phyloP scores from a whole-genome alignment of 2,888 invertebrate species.

The Chalcis sispes region DNA sequence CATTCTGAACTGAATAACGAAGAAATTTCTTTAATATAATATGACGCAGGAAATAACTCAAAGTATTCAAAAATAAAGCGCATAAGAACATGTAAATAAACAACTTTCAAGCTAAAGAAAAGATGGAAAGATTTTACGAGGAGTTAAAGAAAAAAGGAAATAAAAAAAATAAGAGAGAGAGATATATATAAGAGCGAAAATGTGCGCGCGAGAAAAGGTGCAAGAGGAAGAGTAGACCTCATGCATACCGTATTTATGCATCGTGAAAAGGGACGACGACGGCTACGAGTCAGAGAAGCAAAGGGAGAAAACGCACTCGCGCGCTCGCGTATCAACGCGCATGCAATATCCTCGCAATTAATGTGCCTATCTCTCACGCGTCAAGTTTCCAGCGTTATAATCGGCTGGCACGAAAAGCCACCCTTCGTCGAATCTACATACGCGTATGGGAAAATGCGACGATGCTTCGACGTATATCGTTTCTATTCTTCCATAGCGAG shows the following conservation, averaged over 20 bases:
- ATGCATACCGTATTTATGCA: conserved; percentile 48
- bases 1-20: too few relatives aligned
- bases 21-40: too few relatives aligned
- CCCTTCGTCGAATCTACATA: conserved; percentile 40
- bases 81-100: too few relatives aligned
- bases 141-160: not conserved
- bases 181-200: not conserved
- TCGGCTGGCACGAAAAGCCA: conserved; percentile 38
- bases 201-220: not conserved
- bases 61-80: too few relatives aligned
- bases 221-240: not conserved
- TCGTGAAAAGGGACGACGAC: too few relatives aligned
- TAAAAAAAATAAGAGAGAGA: not conserved
- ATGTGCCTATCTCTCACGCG: conserved; percentile 58
- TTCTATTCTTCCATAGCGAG: not conserved
- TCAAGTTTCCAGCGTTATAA: not conserved
- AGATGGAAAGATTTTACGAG: too few relatives aligned
- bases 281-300: not conserved
- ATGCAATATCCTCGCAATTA: conserved; percentile 69
- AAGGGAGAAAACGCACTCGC: not conserved
- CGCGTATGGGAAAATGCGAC: too few relatives aligned
- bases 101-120: too few relatives aligned
- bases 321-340: conserved; percentile 62
- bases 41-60: too few relatives aligned
- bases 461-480: conserved; percentile 10